phyloP scores from a whole-genome alignment of 2,888 invertebrate species.

The Parnassius apollo region DNA sequence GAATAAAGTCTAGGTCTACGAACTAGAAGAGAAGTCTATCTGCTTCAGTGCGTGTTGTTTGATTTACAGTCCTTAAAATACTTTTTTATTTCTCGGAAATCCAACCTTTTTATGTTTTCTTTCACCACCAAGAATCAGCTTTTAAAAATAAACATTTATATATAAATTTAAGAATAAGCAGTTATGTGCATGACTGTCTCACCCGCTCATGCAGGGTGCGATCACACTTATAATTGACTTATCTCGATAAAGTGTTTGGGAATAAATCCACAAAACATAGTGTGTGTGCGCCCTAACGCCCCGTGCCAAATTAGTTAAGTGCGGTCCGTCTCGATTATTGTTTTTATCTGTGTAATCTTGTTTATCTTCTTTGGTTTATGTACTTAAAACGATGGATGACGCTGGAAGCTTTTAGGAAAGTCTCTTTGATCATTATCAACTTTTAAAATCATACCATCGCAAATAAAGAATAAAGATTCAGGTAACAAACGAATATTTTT shows the following conservation, averaged over 20 bases:
- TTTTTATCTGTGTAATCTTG: constrained; percentile 40
- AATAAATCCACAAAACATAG: constrained; percentile 48
- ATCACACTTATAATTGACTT: constrained; percentile 75
- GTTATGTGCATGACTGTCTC: constrained; percentile 36
- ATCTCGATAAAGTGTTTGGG: constrained; percentile 57
- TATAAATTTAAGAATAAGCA: neutral
- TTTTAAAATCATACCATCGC: too few species aligned
- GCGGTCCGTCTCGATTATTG: constrained; percentile 53
- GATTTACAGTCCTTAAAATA: too few species aligned
- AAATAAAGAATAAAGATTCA: too few species aligned
- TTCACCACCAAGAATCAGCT: too few species aligned
- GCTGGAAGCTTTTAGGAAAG: constrained; percentile 19
- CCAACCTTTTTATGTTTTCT: too few species aligned
- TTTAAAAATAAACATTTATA: neutral
- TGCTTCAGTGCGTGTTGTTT: too few species aligned
- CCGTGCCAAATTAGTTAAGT: constrained; percentile 51
- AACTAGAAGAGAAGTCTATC: too few species aligned
- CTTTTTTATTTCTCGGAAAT: too few species aligned
- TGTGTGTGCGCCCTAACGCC: constrained; percentile 45
- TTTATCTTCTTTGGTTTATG: constrained; percentile 34
- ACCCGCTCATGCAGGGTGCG: constrained; percentile 57
- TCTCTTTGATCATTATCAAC: constrained; percentile 10
- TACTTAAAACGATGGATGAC: constrained; percentile 28
- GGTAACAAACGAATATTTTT: too few species aligned
- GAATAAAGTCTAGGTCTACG: too few species aligned